These are phyloP conservation scores for Augochlora pura DNA, from an alignment of 1,140 invertebrate genomes.

Conservation along the genomic window DNA sequence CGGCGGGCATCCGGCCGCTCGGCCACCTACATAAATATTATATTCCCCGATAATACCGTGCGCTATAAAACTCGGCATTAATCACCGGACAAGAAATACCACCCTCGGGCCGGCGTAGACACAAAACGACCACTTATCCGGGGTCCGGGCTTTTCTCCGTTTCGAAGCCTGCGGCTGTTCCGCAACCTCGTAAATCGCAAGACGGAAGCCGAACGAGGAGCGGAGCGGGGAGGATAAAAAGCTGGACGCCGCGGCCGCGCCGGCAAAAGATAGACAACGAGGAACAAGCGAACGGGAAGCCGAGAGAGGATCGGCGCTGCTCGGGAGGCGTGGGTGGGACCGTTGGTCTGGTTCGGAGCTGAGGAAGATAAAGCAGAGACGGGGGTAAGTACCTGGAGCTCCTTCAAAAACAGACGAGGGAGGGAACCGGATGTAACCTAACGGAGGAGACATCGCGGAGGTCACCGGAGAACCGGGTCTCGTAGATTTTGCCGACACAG, in stretches of 20 bases:
- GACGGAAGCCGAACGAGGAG: slow-evolving; percentile 34
- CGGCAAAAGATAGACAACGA: slow-evolving; percentile 9
- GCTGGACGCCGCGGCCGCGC: neutral
- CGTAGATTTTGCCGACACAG: too few species aligned
- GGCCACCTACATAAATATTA: slow-evolving; percentile 34
- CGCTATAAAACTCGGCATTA: slow-evolving; percentile 56
- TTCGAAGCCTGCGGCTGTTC: slow-evolving; percentile 50
- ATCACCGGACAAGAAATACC: slow-evolving; percentile 55
- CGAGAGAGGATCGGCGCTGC: neutral
- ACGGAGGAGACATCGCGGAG: neutral
- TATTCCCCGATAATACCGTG: slow-evolving; percentile 33
- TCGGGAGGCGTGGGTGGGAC: neutral
- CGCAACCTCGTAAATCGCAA: slow-evolving; percentile 56
- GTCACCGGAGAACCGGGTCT: neutral
- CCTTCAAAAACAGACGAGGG: neutral
- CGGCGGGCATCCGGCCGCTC: neutral
- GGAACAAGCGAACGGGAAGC: neutral
- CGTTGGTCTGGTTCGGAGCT: too few species aligned
- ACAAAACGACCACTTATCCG: slow-evolving; percentile 47
- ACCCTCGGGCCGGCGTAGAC: slow-evolving; percentile 37
- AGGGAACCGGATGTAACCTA: neutral
- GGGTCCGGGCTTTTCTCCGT: slow-evolving; percentile 36
- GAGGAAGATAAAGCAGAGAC: slow-evolving; percentile 32
- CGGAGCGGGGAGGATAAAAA: neutral
- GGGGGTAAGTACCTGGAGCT: slow-evolving; percentile 1